A percentile compares a stretch with the other conserved stretches of the same genome.
Conservation (phyloP, 2,797 vertebrate species). For the Potorous gilbertii region DNA sequence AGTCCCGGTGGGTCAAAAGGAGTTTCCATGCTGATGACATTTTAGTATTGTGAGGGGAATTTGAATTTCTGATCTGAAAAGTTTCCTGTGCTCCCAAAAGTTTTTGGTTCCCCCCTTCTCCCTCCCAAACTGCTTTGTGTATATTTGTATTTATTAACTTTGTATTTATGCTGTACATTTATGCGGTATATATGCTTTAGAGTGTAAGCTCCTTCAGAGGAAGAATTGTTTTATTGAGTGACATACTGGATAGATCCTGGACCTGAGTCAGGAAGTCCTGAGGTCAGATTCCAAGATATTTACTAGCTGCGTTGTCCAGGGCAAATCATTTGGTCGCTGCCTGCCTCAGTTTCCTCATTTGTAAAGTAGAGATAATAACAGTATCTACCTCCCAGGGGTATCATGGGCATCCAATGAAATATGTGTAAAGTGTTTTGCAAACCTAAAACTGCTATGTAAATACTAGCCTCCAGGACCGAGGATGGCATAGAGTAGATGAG, state of each 20-base stretch:
- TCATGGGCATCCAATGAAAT: neutral
- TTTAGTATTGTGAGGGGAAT: neutral
- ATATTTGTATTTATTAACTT: neutral
- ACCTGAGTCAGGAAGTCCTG: neutral
- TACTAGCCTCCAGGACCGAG: neutral
- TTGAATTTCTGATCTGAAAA: slow-evolving; percentile 46
- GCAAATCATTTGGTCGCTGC: neutral
- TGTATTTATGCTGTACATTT: neutral
- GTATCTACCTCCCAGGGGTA: neutral
- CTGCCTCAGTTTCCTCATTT: neutral
- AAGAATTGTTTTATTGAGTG: neutral
- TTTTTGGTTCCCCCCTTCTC: slow-evolving; percentile 7
- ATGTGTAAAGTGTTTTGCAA: neutral
- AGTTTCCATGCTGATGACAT: neutral
- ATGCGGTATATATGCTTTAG: neutral
- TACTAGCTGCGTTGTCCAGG: neutral
- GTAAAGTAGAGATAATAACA: neutral
- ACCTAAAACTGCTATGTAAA: neutral
- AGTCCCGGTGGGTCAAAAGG: neutral
- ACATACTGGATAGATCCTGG: neutral
- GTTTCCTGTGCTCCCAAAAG: slow-evolving; percentile 10
- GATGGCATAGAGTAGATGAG: neutral
- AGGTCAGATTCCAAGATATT: neutral
- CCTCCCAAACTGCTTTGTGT: neutral
- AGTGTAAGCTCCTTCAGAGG: neutral